These are phyloP conservation scores for Mactromeris polynyma DNA, from an alignment of 2,888 invertebrate genomes.

Conservation along the genomic window DNA sequence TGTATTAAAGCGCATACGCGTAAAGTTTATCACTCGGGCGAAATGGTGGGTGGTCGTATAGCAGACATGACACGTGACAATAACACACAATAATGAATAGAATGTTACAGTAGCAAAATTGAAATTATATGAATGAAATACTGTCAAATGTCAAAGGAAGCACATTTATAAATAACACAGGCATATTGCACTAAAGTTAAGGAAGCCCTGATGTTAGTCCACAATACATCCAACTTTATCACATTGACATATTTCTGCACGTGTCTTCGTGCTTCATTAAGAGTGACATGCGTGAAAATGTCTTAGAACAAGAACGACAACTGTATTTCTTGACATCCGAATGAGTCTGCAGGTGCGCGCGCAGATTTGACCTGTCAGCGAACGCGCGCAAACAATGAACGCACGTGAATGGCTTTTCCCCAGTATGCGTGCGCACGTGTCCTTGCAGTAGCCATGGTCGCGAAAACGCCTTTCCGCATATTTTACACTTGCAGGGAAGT, in stretches of 20 bases:
- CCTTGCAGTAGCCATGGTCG: conserved; percentile 99
- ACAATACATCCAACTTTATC: neutral
- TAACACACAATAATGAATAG: too few species aligned
- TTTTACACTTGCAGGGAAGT: conserved; percentile 97
- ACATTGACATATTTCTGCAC: conserved; percentile 22
- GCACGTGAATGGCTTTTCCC: conserved; percentile 99
- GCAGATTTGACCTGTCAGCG: conserved; percentile 97
- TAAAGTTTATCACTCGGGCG: too few species aligned
- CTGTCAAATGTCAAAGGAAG: neutral
- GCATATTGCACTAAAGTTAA: conserved; percentile 21
- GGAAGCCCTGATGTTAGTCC: neutral
- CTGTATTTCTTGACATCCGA: conserved; percentile 99
- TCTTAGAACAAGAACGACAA: conserved; percentile 96
- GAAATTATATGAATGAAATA: too few species aligned
- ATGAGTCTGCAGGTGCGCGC: conserved; percentile 98
- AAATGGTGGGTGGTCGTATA: too few species aligned
- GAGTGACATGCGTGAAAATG: conserved; percentile 98
- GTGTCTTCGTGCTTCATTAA: conserved; percentile 92
- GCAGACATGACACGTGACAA: too few species aligned
- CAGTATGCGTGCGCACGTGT: conserved; percentile 98
- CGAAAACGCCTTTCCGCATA: conserved; percentile 99
- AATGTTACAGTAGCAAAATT: too few species aligned
- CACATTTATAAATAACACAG: conserved; percentile 10
- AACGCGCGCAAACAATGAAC: conserved; percentile 98
- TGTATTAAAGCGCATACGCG: too few species aligned